Percentiles rank a stretch among this genome's conserved stretches.
These are phyloP conservation scores for Barypeithes pellucidus DNA, from an alignment of 2,888 invertebrate genomes.

Conservation along the genomic window DNA sequence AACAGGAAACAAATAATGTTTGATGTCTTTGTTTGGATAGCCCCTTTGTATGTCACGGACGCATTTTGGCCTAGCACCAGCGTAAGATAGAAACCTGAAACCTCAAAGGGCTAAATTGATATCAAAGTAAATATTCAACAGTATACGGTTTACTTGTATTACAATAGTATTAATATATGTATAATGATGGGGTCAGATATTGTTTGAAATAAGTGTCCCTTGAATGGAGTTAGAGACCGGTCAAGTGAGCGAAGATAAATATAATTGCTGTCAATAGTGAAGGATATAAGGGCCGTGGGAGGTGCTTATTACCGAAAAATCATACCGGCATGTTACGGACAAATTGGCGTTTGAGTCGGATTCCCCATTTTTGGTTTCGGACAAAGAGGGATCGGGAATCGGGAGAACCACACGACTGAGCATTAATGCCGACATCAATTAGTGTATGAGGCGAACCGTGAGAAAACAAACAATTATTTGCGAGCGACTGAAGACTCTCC, in stretches of 20 bases:
- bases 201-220: conserved; percentile 35
- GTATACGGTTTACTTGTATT: conserved; percentile 23
- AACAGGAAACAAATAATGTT: too few relatives aligned
- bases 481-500: conserved; percentile 66
- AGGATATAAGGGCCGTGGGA: conserved; percentile 54
- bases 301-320: conserved; percentile 66
- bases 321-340: conserved; percentile 63
- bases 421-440: conserved; percentile 71
- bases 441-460: conserved; percentile 70
- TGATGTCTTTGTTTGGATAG: background rate
- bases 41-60: background rate
- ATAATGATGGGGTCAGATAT: conserved; percentile 32
- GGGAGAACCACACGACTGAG: conserved; percentile 67
- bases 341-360: conserved; percentile 66
- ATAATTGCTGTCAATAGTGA: conserved; percentile 62
- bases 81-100: background rate
- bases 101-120: conserved; percentile 29
- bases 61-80: background rate
- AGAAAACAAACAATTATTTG: conserved; percentile 72
- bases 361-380: conserved; percentile 66
- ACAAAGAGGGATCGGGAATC: conserved; percentile 65
- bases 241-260: conserved; percentile 60
- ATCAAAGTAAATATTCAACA: conserved; percentile 37
- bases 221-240: conserved; percentile 55
- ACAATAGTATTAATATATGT: conserved; percentile 39